Evolutionary conservation across 2,888 invertebrate species (phyloP), one percentile per base, ranked within the genome.

Genomic region (Chironomus tentans): DNA sequence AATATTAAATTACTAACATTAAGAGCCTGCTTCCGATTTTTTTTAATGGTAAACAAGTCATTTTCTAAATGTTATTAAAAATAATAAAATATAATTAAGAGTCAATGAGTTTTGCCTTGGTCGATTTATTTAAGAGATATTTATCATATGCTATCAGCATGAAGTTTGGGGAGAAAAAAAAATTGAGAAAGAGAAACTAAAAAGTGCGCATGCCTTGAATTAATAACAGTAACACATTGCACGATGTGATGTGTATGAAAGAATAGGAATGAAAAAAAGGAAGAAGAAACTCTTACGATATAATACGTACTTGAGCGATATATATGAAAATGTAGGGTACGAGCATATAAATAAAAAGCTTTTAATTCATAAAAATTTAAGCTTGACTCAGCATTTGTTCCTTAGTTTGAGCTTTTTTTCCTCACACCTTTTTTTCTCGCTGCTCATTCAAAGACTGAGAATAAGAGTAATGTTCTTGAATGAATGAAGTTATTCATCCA

Each of bases 361-460:
- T 71, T 71, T 56, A 24, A 71, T 71, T 71, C 71, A 56, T 71
- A 47, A 71, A 28, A 69, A 70, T 50, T 70, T 50, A 46, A 70
- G 50, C 70, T 70, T 70, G 38, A 38, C 38, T 38, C 38, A 38
- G 38, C 38, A 38, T 38, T 38, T 28, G 28, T 28, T 28, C 5
- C 28, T 28, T 4, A 38, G 38, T 38, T 38, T 38, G 38, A 38
- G 38, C 38, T 38, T 38, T 38, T 10, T 10, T 2, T 38, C 10
- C 38, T 38, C 38, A 38, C 38, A 38, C 38, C 38, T 38, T 10
- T 38, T 38, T n/a, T n/a, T n/a, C n/a, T 38, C 2, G 38, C 10
- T 38, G 38, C 2, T 38, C 38, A 38, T 38, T 50, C n/a, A 50
- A 50, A 50, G 15, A 50, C 13, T 47, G n/a, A 50, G 15, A 50